These are phyloP conservation scores for Plumapathes pennacea DNA, from an alignment of 92 coral and sea anemone species.

Conservation along the genomic window DNA sequence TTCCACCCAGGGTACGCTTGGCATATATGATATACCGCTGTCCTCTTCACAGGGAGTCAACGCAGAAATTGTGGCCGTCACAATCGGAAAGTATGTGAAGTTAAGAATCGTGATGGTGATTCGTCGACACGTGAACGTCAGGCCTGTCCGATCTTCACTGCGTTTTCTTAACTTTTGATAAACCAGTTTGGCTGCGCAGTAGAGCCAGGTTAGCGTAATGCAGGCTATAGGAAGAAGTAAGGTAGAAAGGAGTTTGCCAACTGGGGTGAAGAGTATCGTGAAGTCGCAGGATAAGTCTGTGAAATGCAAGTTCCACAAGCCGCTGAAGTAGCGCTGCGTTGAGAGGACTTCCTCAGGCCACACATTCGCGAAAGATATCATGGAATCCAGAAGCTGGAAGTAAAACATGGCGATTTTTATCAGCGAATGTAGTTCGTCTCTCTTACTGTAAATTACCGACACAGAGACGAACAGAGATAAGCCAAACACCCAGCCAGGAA, in stretches of 20 bases:
- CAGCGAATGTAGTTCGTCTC: too few species aligned
- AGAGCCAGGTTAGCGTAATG: slow-evolving; percentile 35
- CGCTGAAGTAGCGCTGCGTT: slow-evolving; percentile 59
- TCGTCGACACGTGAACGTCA: slow-evolving; percentile 40
- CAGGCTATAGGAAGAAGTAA: slow-evolving; percentile 52
- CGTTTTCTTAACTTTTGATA: background rate
- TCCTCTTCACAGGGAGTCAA: slow-evolving; percentile 58
- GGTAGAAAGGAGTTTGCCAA: slow-evolving; percentile 46
- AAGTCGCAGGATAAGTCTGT: slow-evolving; percentile 68
- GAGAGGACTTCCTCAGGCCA: slow-evolving; percentile 60
- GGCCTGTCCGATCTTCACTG: slow-evolving; percentile 3
- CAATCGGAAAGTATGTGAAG: slow-evolving; percentile 76
- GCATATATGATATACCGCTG: slow-evolving; percentile 25
- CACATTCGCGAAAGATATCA: slow-evolving; percentile 53
- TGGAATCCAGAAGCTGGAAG: slow-evolving; percentile 70
- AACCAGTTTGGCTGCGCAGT: slow-evolving; percentile 9
- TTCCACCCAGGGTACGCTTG: slow-evolving; percentile 66
- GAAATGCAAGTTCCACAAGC: slow-evolving; percentile 65
- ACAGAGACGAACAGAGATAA: background rate
- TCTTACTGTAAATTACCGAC: too few species aligned
- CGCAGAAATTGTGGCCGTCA: slow-evolving; percentile 54
- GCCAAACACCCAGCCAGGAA: slow-evolving; percentile 18
- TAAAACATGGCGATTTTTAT: slow-evolving; percentile 68
- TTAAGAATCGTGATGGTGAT: slow-evolving; percentile 56
- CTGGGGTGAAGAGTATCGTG: slow-evolving; percentile 58